Percentiles rank a stretch among this genome's conserved stretches.
Evolutionary conservation across 2,797 vertebrate genomes (phyloP).

Genomic region (Orestias chungarensis): DNA sequence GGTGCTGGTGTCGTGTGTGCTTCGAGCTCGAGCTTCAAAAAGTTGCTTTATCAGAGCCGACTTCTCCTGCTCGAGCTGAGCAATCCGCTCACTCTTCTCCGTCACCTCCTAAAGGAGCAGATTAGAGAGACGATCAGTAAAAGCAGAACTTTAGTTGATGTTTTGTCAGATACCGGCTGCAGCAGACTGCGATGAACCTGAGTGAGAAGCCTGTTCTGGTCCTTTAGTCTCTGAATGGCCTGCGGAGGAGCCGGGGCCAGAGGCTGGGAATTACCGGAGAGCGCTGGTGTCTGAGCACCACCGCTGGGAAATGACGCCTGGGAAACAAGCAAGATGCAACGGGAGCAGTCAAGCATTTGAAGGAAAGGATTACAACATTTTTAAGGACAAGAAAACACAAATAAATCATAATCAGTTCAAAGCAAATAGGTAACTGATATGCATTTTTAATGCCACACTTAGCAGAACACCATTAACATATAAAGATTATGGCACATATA

Average conservation of each 20-base stretch:
- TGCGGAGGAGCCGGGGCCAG: slow-evolving; percentile 81
- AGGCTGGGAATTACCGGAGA: slow-evolving; percentile 57
- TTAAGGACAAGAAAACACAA: not conserved
- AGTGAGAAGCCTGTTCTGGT: slow-evolving; percentile 95
- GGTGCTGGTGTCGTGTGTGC: slow-evolving; percentile 81
- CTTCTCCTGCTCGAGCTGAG: slow-evolving; percentile 96
- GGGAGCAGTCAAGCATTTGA: not conserved
- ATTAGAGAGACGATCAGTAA: not conserved
- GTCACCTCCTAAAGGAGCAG: slow-evolving; percentile 86
- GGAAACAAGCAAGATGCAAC: slow-evolving; percentile 18
- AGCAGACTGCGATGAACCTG: slow-evolving; percentile 76
- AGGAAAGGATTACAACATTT: not conserved
- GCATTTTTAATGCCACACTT: not conserved
- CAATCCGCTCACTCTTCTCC: slow-evolving; percentile 89
- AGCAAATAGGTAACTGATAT: not conserved
- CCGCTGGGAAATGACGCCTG: slow-evolving; percentile 72
- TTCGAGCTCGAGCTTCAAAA: slow-evolving; percentile 88
- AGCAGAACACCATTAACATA: too few species aligned
- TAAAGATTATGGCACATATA: too few species aligned
- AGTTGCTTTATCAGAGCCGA: slow-evolving; percentile 95
- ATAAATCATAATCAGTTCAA: not conserved
- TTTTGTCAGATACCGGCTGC: not conserved
- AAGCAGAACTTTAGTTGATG: not conserved
- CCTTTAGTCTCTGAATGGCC: slow-evolving; percentile 90
- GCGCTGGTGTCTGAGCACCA: slow-evolving; percentile 32